Percentiles rank a stretch among this genome's conserved stretches.
phyloP scores from a whole-genome alignment of 2,113 vertebrate species.

The Strix uralensis region DNA sequence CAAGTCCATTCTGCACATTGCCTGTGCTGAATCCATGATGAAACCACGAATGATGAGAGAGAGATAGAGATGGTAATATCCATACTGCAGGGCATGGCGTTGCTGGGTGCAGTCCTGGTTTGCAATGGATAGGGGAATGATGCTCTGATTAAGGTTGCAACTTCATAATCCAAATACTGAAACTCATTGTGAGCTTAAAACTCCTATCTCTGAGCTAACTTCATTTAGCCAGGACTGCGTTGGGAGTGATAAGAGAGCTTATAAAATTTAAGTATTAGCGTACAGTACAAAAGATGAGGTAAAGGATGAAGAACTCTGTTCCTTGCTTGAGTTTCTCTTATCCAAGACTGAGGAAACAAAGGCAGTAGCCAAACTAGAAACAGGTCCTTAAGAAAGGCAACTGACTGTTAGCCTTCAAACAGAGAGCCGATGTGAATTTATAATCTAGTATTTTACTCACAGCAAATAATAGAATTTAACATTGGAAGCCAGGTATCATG shows the following conservation, averaged over 20 bases:
- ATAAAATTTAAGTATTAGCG: neutral
- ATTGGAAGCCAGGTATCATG: neutral
- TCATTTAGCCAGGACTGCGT: neutral
- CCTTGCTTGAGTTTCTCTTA: neutral
- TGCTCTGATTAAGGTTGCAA: neutral
- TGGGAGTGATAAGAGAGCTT: neutral
- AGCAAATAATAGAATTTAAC: neutral
- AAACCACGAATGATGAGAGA: neutral
- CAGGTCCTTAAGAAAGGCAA: neutral
- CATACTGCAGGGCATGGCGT: neutral
- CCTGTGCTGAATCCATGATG: neutral
- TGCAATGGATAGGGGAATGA: neutral
- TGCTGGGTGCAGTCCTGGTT: neutral
- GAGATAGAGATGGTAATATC: neutral
- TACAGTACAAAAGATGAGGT: neutral
- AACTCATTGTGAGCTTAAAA: neutral
- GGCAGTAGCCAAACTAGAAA: neutral
- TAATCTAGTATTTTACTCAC: neutral
- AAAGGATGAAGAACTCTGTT: neutral
- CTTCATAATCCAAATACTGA: neutral
- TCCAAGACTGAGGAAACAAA: neutral
- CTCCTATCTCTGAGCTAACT: neutral
- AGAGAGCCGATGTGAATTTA: neutral
- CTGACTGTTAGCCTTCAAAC: neutral
- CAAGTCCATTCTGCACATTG: neutral